A percentile compares a stretch with the other conserved stretches of the same genome.
These are phyloP conservation scores for Sarcophaga variegata DNA, from an alignment of 2,888 invertebrate species.

Conservation along the genomic window DNA sequence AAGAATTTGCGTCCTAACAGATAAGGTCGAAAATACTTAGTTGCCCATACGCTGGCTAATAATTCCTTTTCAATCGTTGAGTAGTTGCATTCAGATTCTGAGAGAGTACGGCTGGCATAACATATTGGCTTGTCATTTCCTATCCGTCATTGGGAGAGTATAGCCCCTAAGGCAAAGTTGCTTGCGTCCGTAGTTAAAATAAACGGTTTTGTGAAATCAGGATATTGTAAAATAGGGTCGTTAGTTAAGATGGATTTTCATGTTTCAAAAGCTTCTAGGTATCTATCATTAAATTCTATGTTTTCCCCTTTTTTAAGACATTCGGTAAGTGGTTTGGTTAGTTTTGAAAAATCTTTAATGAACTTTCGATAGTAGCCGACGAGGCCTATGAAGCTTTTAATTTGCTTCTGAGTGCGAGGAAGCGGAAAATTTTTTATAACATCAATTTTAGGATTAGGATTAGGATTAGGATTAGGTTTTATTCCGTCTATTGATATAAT, in stretches of 20 bases:
- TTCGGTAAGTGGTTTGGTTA: conserved; percentile 55
- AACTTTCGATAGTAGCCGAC: conserved; percentile 59
- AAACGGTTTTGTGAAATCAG: too few relatives aligned
- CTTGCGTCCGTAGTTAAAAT: too few relatives aligned
- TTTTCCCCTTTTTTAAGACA: conserved; percentile 49
- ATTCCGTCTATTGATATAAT: conserved; percentile 31
- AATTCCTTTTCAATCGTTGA: too few relatives aligned
- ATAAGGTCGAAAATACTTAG: too few relatives aligned
- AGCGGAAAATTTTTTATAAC: conserved; percentile 17
- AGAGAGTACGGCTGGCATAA: too few relatives aligned
- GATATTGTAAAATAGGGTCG: too few relatives aligned
- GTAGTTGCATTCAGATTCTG: too few relatives aligned
- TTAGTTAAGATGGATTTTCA: conserved; percentile 59
- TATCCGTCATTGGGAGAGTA: too few relatives aligned
- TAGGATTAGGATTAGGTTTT: conserved; percentile 31
- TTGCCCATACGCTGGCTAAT: too few relatives aligned
- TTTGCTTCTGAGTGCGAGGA: not conserved
- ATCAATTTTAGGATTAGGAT: conserved; percentile 23
- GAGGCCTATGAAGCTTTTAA: conserved; percentile 9
- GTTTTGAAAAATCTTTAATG: conserved; percentile 20
- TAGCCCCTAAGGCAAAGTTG: too few relatives aligned
- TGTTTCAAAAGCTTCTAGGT: conserved; percentile 50
- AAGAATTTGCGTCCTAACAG: too few relatives aligned
- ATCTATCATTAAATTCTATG: conserved; percentile 26
- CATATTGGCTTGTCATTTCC: not conserved